phyloP scores from a whole-genome alignment of 1,140 invertebrate species.

The Sinella curviseta region DNA sequence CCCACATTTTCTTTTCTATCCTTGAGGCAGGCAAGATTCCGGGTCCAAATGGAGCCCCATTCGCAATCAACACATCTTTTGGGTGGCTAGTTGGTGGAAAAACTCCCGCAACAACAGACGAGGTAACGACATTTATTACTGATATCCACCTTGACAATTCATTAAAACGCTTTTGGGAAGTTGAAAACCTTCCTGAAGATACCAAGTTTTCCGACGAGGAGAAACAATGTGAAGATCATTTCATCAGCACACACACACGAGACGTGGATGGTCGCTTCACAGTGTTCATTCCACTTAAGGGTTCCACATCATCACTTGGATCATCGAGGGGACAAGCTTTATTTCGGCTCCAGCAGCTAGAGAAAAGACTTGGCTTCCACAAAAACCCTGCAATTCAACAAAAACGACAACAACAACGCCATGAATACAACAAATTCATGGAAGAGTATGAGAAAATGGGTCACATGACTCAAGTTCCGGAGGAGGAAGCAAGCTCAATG shows the following conservation, averaged over 20 bases:
- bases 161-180: background rate
- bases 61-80: background rate
- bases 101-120: background rate
- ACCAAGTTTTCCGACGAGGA: background rate
- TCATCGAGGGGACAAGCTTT: background rate
- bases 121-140: background rate
- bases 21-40: background rate
- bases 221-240: background rate
- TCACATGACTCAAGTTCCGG: conserved; percentile 13
- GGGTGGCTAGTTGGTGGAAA: background rate
- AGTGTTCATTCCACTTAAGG: background rate
- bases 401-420: background rate
- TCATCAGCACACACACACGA: background rate
- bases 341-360: background rate
- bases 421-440: conserved; percentile 21
- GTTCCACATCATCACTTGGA: background rate
- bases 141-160: background rate
- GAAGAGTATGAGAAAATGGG: background rate
- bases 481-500: background rate
- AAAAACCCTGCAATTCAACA: background rate
- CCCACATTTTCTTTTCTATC: background rate
- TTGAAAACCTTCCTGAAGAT: background rate
- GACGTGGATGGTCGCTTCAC: background rate
- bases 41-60: background rate
- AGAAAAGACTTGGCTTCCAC: background rate